Evolutionary conservation across 2,797 vertebrate genomes (phyloP).

Genomic region (Falco rusticolus): DNA sequence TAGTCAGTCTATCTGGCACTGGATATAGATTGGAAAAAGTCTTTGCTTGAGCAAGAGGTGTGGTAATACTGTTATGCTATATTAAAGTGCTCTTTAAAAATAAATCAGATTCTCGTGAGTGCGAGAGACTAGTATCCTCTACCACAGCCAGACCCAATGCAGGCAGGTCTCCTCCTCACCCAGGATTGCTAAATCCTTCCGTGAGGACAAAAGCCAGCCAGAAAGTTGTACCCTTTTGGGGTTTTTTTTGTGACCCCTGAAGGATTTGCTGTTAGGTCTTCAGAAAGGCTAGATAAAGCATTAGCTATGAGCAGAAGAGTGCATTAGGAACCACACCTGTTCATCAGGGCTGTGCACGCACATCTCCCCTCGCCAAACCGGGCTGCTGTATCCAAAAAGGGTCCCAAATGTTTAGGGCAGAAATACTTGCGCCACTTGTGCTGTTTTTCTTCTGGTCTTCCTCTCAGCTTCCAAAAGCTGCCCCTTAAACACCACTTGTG

Average conservation of each 20-base stretch:
- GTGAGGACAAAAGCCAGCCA: background rate
- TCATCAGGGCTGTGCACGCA: background rate
- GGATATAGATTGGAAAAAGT: constrained; percentile 72
- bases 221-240: background rate
- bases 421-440: background rate
- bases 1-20: constrained; percentile 48
- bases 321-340: background rate
- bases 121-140: background rate
- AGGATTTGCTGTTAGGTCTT: background rate
- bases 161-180: background rate
- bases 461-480: background rate
- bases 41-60: constrained; percentile 67
- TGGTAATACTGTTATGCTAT: constrained; percentile 57
- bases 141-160: background rate
- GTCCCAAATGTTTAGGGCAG: background rate
- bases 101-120: constrained; percentile 48
- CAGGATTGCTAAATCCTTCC: background rate
- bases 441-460: background rate
- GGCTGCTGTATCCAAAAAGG: background rate
- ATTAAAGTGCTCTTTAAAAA: constrained; percentile 57
- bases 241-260: background rate
- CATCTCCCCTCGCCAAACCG: background rate
- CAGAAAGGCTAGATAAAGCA: background rate
- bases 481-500: background rate
- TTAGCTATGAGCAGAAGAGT: background rate